Evolutionary conservation across 2,113 vertebrate genomes (phyloP), one percentile per base, ranked within the genome.

Genomic region (Dicentrarchus labrax): DNA sequence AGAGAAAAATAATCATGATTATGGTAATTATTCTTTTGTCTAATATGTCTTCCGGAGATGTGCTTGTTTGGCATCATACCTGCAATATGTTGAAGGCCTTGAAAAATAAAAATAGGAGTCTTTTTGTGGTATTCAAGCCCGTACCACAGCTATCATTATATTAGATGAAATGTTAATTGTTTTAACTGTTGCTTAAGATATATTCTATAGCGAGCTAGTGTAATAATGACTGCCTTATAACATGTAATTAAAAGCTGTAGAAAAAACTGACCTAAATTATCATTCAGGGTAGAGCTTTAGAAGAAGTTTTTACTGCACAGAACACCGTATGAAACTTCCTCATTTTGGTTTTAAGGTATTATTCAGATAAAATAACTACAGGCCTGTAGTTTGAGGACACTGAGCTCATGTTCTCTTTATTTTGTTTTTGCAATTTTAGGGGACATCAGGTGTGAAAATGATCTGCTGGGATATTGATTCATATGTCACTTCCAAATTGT

Each of bases 1-100:
- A 93, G 87, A 61, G 80, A 88, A 89, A 89, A 89, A 90, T 92
- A 84, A 92, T 91, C 80, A 79, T 88, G 86, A 92, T 94, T 93
- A 94, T 93, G 91, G 76, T 92, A 93, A 92, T 93, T 91, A 86
- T 92, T 93, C 75, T 85, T 85, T 93, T 93, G 90, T 91, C 87
- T 92, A 73, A 80, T 22, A 69, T n/a, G 62, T 84, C 85, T 90
- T 84, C 72, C 41, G 64, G 56, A 76, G 80, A 84, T 57, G 64
- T 54, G 72, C 82, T 76, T 75, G 77, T 86, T 74, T 86, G 62
- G 76, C 43, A 77, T 76, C 76, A 72, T 88, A 91, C 86, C 83
- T 86, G 82, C 84, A 83, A 71, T 64, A 73, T 76, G 73, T 68
- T 60, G 17, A 62, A 79, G 72, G 77, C 66, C 45, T 60, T 16